Percentiles rank a stretch among this genome's conserved stretches.
phyloP scores from a whole-genome alignment of 2,797 vertebrate species.

The Babyrousa celebensis region DNA sequence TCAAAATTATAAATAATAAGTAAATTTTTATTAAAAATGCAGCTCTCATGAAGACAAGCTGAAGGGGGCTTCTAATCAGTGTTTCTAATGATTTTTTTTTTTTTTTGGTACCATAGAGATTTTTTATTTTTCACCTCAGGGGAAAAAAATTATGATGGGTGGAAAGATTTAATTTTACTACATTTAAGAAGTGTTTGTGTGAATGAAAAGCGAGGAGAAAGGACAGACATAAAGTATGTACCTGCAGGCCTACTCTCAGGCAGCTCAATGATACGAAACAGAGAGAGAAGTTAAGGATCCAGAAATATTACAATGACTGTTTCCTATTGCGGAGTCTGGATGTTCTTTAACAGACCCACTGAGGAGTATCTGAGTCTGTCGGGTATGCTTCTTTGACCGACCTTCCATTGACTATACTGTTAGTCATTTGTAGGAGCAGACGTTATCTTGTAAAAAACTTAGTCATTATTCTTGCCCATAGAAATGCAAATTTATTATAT shows the following conservation, averaged over 20 bases:
- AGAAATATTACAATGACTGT: conserved; percentile 17
- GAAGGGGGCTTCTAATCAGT: background rate
- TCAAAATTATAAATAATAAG: background rate
- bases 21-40: background rate
- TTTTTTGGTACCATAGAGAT: background rate
- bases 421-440: background rate
- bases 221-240: background rate
- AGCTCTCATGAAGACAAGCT: background rate
- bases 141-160: background rate
- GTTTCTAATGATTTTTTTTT: background rate
- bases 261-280: background rate
- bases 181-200: background rate
- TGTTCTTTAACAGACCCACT: background rate
- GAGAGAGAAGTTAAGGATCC: background rate
- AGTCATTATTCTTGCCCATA: background rate
- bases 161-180: background rate
- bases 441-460: background rate
- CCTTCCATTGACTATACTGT: background rate
- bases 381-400: background rate
- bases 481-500: conserved; percentile 3
- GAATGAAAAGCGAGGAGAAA: background rate
- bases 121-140: background rate
- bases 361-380: background rate
- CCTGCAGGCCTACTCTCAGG: background rate
- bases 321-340: background rate